Percentiles rank a stretch among this genome's conserved stretches.
Evolutionary conservation across 2,113 vertebrate species (phyloP).

Genomic region (Hypomesus transpacificus): DNA sequence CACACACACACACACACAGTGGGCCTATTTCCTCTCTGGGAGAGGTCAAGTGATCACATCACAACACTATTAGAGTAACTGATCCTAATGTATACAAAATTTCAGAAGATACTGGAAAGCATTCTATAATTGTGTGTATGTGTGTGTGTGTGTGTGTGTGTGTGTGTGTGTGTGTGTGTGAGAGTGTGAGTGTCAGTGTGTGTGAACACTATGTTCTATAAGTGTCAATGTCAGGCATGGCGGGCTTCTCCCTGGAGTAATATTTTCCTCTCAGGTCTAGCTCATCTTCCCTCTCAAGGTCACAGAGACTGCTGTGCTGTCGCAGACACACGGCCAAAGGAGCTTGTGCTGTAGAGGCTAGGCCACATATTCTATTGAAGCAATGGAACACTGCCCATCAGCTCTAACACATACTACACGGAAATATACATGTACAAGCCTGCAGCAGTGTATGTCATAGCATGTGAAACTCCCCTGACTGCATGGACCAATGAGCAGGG

Average conservation of each 20-base stretch:
- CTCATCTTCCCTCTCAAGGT: slow-evolving; percentile 49
- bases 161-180: slow-evolving; percentile 13
- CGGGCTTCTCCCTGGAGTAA: neutral
- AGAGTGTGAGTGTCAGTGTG: slow-evolving; percentile 1
- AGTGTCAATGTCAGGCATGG: neutral
- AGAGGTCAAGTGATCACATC: too few species aligned
- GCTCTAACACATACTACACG: slow-evolving; percentile 14
- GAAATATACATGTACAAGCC: slow-evolving; percentile 12
- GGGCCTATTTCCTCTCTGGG: too few species aligned
- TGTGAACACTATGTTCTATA: neutral
- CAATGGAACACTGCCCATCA: slow-evolving; percentile 3
- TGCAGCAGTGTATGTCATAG: slow-evolving; percentile 10
- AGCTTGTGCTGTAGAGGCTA: neutral
- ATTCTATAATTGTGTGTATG: neutral
- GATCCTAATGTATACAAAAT: too few species aligned
- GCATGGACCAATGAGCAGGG: neutral
- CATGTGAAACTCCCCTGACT: slow-evolving; percentile 17
- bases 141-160: slow-evolving; percentile 15
- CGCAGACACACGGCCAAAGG: slow-evolving; percentile 28
- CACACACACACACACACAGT: too few species aligned
- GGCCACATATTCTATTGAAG: neutral
- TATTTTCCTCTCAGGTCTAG: slow-evolving; percentile 14
- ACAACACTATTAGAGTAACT: too few species aligned
- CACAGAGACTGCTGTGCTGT: slow-evolving; percentile 19
- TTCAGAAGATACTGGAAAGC: slow-evolving; percentile 39